Evolutionary conservation across 2,888 invertebrate species (phyloP).

Genomic region (Epistrophe eligans): DNA sequence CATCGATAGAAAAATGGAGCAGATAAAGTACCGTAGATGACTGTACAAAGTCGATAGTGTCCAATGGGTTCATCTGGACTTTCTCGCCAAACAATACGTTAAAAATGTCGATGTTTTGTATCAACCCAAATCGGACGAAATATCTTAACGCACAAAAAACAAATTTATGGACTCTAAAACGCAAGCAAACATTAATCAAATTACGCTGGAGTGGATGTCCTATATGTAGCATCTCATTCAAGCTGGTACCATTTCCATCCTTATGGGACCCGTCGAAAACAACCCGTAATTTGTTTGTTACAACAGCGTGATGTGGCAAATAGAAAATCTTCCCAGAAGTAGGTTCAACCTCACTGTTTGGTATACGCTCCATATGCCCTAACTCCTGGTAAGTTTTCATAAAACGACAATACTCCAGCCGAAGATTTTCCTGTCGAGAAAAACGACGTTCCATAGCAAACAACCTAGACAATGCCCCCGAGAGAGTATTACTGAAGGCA

Average conservation of each 20-base stretch:
- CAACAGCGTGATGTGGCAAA: too few relatives aligned
- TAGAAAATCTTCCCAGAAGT: too few relatives aligned
- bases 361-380: too few relatives aligned
- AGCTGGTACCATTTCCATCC: too few relatives aligned
- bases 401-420: neutral
- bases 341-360: too few relatives aligned
- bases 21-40: constrained; percentile 13
- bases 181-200: neutral
- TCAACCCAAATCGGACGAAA: constrained; percentile 38
- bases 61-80: constrained; percentile 2
- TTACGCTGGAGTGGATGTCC: neutral
- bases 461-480: too few relatives aligned
- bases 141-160: neutral
- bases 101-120: constrained; percentile 55
- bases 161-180: neutral
- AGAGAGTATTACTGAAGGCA: too few relatives aligned
- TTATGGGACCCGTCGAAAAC: too few relatives aligned
- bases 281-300: too few relatives aligned
- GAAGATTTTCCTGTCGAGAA: neutral
- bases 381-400: too few relatives aligned
- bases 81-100: constrained; percentile 71
- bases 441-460: constrained; percentile 7
- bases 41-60: neutral
- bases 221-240: neutral
- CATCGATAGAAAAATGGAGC: constrained; percentile 27